A percentile compares a stretch with the other conserved stretches of the same genome.
These are phyloP conservation scores for Ammodramus savannarum DNA, from an alignment of 2,113 vertebrate genomes.

Conservation along the genomic window DNA sequence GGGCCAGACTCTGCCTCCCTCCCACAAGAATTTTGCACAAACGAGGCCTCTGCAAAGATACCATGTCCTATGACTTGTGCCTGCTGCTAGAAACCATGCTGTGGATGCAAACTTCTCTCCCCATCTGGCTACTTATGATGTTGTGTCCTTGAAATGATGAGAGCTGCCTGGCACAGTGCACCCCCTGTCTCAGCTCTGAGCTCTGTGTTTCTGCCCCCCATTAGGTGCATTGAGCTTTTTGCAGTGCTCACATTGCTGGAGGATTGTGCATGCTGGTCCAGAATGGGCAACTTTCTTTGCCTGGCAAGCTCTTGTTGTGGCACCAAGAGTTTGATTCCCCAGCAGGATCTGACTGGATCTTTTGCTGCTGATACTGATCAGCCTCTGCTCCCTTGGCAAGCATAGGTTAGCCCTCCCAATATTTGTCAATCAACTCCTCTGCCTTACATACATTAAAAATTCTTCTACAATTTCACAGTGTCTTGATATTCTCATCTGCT, in stretches of 20 bases:
- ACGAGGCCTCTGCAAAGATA: fast-evolving
- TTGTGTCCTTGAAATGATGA: not conserved
- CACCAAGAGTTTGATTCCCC: not conserved
- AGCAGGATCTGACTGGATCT: not conserved
- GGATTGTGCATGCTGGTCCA: fast-evolving
- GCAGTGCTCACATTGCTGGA: not conserved
- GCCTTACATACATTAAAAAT: not conserved
- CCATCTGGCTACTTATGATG: not conserved
- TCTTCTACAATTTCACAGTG: not conserved
- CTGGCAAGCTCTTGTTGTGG: not conserved
- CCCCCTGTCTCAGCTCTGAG: not conserved
- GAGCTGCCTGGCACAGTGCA: not conserved
- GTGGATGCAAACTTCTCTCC: not conserved
- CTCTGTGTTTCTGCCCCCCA: not conserved
- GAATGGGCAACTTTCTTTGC: not conserved
- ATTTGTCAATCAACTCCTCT: not conserved
- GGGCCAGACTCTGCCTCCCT: not conserved
- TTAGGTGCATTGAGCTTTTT: not conserved
- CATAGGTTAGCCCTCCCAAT: not conserved
- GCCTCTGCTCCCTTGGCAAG: not conserved
- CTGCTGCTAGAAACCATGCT: not conserved
- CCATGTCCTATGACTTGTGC: fast-evolving
- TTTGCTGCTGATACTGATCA: not conserved
- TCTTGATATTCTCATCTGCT: not conserved
- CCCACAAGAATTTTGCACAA: not conserved